Conservation (phyloP, 2,113 vertebrate species). For the Phocoena sinus region DNA sequence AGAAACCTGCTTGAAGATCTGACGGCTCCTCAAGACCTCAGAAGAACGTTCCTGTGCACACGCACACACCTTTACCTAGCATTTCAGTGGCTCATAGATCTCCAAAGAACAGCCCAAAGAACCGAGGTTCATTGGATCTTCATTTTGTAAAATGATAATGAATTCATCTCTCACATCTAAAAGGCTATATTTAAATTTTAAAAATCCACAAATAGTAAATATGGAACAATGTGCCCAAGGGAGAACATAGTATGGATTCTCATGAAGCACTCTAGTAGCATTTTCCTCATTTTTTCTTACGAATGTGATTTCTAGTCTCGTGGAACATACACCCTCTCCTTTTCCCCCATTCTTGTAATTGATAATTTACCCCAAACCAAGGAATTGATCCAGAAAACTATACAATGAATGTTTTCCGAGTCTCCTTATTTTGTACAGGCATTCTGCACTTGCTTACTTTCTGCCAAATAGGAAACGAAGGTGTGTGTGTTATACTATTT, state of each 20-base stretch:
- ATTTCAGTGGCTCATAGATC: background rate
- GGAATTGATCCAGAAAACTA: background rate
- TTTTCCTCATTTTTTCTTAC: background rate
- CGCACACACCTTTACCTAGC: background rate
- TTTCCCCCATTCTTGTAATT: background rate
- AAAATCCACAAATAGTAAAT: background rate
- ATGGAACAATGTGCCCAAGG: background rate
- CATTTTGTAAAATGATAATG: background rate
- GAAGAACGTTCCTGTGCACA: background rate
- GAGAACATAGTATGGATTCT: background rate
- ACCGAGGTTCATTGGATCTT: background rate
- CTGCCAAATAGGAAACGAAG: background rate
- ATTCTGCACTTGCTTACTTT: background rate
- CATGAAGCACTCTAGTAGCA: rapidly evolving
- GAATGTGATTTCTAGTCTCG: background rate
- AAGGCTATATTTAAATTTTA: background rate
- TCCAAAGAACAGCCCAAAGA: background rate
- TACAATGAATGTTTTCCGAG: background rate
- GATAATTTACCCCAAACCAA: background rate
- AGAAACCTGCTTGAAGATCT: background rate
- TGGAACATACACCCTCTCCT: background rate
- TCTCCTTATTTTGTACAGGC: background rate
- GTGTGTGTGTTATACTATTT: background rate
- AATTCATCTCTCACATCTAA: background rate
- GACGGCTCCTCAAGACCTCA: background rate